Conservation (phyloP, 37 sponge, comb jelly and placozoan species). For the Spongia lamella region DNA sequence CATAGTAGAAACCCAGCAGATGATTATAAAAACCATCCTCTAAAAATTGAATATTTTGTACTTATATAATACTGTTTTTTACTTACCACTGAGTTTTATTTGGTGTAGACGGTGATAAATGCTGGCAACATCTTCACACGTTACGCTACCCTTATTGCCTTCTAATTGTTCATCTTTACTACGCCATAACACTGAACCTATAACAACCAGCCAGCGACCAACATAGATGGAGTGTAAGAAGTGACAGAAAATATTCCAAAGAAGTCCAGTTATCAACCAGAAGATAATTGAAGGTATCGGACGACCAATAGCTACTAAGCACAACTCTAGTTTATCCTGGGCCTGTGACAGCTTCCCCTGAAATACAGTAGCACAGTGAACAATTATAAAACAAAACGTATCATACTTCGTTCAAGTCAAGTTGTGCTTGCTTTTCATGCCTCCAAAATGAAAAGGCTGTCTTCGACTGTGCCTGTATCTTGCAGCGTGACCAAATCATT, state of each 20-base stretch:
- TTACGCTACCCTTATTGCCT: slow-evolving; percentile 23
- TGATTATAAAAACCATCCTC: no score
- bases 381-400: background rate
- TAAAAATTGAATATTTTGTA: no score
- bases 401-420: slow-evolving; percentile 51
- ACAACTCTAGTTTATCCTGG: slow-evolving; percentile 37
- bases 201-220: background rate
- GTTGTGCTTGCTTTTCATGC: slow-evolving; percentile 51
- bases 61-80: no score
- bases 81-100: slow-evolving; percentile 54
- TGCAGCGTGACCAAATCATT: slow-evolving; percentile 42
- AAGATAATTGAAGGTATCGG: slow-evolving; percentile 51
- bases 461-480: slow-evolving; percentile 9
- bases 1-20: slow-evolving; percentile 36
- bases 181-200: background rate
- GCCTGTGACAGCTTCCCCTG: slow-evolving; percentile 48
- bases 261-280: slow-evolving; percentile 25
- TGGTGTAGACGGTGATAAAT: slow-evolving; percentile 66
- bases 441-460: slow-evolving; percentile 54
- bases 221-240: slow-evolving; percentile 34
- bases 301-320: slow-evolving; percentile 45
- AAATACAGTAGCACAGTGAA: background rate
- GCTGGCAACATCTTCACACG: slow-evolving; percentile 35
- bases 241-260: slow-evolving; percentile 60
- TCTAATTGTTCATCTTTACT: background rate